These are phyloP conservation scores for Eulemur coronatus DNA, from an alignment of 2,797 vertebrate species.

Conservation along the genomic window DNA sequence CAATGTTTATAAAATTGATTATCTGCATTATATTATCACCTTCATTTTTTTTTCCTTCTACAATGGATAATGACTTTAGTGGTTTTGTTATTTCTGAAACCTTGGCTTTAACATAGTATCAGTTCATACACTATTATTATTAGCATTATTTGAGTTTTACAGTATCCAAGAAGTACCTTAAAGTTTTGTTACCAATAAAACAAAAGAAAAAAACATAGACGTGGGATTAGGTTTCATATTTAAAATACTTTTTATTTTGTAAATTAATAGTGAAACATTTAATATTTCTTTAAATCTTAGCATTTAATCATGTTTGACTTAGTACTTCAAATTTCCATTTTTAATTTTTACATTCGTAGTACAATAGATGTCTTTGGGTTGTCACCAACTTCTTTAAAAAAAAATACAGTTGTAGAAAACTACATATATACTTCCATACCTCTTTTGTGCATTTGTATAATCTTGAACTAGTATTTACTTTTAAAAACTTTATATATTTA, in stretches of 20 bases:
- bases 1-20: background rate
- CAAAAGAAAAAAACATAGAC: background rate
- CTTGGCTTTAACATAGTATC: constrained; percentile 1
- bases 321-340: background rate
- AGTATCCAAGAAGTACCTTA: background rate
- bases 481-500: background rate
- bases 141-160: background rate
- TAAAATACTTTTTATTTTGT: constrained; percentile 14
- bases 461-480: constrained; percentile 3
- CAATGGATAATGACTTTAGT: background rate
- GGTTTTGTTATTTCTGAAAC: background rate
- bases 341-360: background rate
- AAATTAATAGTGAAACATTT: constrained; percentile 3
- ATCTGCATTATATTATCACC: background rate
- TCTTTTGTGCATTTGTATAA: background rate
- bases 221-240: background rate
- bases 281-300: background rate
- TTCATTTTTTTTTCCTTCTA: background rate
- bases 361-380: background rate
- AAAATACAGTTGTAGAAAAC: background rate
- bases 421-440: background rate
- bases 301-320: background rate
- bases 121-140: background rate
- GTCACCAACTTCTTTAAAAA: background rate
- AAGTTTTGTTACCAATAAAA: background rate